Evolutionary conservation across 1,140 invertebrate genomes (phyloP), one percentile per base, ranked within the genome.

Genomic region (Cryptotermes secundus): DNA sequence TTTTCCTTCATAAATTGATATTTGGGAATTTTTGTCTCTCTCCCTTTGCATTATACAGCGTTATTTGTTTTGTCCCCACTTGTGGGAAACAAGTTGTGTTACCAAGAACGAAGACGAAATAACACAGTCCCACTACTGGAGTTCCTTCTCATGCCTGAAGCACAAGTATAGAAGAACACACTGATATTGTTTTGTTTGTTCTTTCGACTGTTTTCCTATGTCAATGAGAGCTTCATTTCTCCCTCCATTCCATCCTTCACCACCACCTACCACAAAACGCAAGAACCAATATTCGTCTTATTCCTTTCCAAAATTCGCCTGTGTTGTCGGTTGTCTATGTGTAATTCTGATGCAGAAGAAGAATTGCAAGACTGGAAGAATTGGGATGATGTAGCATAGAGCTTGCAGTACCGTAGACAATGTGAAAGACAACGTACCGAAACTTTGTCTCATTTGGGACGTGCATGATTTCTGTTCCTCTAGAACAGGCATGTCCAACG

Each of bases 161-260:
- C 59, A 72, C 59, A 31, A 72, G 59, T 16, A 12, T 2, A 31
- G n/a, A n/a, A n/a, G 3, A 72, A 26, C 9, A 72, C 59, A 72
- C 26, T 10, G 59, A 72, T 72, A 72, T 72, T 72, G 59, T 72
- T 72, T 72, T 72, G 59, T 72, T 72, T 72, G 26, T 72, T 72
- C 59, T 31, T 72, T 72, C 59, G 1, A 72, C n/a, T 72, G 59
- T 72, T 72, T 31, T 16, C 59, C n/a, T 72, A 72, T 72, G 59
- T 72, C 2, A 72, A 72, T 72, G 59, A 4, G 26, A 72, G n/a
- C 16, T 72, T 72, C 59, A 72, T 72, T 72, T 72, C 31, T 7
- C 59, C 14, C 19, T 22, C 59, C n/a, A 16, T 16, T 31, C 26
- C 26, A 7, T 31, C 31, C n/a, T 26, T n/a, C 59, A 72, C 26